Evolutionary conservation across 2,797 vertebrate genomes (phyloP).

Genomic region (Epinephelus coioides): DNA sequence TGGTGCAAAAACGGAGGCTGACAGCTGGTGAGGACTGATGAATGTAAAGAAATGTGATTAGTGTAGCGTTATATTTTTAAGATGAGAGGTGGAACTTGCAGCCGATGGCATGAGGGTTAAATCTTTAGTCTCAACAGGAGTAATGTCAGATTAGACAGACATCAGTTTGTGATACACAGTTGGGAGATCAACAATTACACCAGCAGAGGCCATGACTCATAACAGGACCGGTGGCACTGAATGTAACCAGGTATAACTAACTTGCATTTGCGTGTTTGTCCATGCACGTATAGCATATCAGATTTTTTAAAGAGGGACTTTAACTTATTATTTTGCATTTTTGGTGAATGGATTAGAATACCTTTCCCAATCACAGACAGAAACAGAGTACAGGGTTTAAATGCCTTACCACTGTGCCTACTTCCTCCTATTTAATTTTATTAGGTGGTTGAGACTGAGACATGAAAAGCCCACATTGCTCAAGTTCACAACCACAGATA

Average conservation of each 20-base stretch:
- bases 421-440: not conserved
- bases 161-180: not conserved
- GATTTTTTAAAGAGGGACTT: too few relatives aligned
- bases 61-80: not conserved
- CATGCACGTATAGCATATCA: too few relatives aligned
- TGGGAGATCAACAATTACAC: not conserved
- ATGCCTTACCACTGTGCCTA: not conserved
- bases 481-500: not conserved
- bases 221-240: not conserved
- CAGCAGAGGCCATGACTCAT: not conserved
- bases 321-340: not conserved
- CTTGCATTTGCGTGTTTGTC: too few relatives aligned
- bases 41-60: not conserved
- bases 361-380: not conserved
- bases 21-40: not conserved
- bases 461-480: not conserved
- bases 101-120: not conserved
- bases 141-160: not conserved
- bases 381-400: not conserved
- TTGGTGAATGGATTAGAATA: not conserved
- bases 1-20: not conserved
- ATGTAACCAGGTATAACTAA: too few relatives aligned
- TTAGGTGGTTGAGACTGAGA: not conserved
- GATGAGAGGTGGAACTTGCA: not conserved
- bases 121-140: too few relatives aligned